A percentile compares a stretch with the other conserved stretches of the same genome.
phyloP scores from a whole-genome alignment of 2,888 invertebrate genomes.

The Rosalia funebris region DNA sequence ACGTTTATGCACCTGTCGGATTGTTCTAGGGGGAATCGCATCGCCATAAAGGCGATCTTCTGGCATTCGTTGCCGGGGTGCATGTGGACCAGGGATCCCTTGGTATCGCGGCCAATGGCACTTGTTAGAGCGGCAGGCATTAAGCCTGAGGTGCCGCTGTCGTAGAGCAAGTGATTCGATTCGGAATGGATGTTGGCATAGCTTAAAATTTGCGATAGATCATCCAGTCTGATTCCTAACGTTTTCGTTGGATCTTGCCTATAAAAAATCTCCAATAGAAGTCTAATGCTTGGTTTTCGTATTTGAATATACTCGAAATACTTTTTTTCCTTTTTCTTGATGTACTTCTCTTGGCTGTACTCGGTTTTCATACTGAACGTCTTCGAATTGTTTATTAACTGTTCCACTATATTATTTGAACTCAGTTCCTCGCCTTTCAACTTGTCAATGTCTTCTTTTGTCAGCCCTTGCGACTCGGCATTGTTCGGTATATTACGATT shows the following conservation, averaged over 20 bases:
- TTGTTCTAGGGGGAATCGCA: slow-evolving; percentile 82
- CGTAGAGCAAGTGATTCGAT: slow-evolving; percentile 33
- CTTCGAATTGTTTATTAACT: slow-evolving; percentile 89
- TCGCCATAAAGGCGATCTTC: slow-evolving; percentile 79
- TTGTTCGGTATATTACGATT: slow-evolving; percentile 86
- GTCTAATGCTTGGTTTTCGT: slow-evolving; percentile 80
- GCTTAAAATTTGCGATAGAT: slow-evolving; percentile 87
- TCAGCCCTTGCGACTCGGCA: slow-evolving; percentile 83
- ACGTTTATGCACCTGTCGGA: slow-evolving; percentile 76
- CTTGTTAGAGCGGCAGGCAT: slow-evolving; percentile 85
- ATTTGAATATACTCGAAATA: slow-evolving; percentile 87
- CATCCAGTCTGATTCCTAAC: slow-evolving; percentile 84
- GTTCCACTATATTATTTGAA: slow-evolving; percentile 85
- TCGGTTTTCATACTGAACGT: slow-evolving; percentile 92
- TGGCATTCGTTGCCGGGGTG: slow-evolving; percentile 86
- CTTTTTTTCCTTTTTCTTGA: slow-evolving; percentile 94
- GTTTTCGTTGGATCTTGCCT: slow-evolving; percentile 80
- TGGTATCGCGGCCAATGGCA: slow-evolving; percentile 74
- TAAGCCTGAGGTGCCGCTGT: slow-evolving; percentile 85
- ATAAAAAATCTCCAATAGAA: slow-evolving; percentile 87
- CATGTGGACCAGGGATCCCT: slow-evolving; percentile 76
- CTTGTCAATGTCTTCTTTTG: slow-evolving; percentile 83
- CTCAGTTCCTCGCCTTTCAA: slow-evolving; percentile 80
- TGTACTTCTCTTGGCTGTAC: slow-evolving; percentile 92
- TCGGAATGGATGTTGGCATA: slow-evolving; percentile 82